Conservation (phyloP, 64 coral and sea anemone species). For the Acropora yongei region DNA sequence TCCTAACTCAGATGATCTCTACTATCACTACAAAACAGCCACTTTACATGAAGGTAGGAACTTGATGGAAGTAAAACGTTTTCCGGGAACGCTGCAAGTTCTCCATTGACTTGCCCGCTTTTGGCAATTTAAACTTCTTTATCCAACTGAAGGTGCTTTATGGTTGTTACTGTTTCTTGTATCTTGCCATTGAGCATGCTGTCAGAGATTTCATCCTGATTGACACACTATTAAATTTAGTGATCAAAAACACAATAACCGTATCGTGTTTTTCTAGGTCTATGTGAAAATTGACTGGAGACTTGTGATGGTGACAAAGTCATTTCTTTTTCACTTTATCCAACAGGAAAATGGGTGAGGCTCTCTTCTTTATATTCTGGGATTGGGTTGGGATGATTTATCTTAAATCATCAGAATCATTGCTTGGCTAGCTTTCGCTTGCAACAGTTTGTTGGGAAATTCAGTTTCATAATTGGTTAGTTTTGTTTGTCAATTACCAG, state of each 20-base stretch:
- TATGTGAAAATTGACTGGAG: conserved; percentile 89
- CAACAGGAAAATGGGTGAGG: conserved; percentile 66
- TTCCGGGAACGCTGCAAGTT: too few species aligned
- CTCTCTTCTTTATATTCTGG: neutral
- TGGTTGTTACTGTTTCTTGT: too few species aligned
- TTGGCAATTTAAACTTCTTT: too few species aligned
- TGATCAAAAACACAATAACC: too few species aligned
- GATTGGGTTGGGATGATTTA: neutral
- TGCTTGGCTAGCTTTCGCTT: neutral
- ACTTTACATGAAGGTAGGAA: conserved; percentile 69
- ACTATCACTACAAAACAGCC: conserved; percentile 71
- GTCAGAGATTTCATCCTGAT: too few species aligned
- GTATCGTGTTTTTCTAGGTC: conserved; percentile 33
- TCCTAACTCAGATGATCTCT: conserved; percentile 51
- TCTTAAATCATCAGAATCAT: too few species aligned
- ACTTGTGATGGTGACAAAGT: conserved; percentile 75
- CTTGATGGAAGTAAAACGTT: too few species aligned
- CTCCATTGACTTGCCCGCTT: too few species aligned
- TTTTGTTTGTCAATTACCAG: neutral
- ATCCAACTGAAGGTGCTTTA: too few species aligned
- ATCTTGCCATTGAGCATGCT: too few species aligned
- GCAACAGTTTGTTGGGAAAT: too few species aligned
- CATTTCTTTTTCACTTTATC: conserved; percentile 75
- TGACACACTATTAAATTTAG: too few species aligned
- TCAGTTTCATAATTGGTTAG: neutral